Conservation (phyloP, 2,797 vertebrate species). For the Xiphophorus birchmanni region DNA sequence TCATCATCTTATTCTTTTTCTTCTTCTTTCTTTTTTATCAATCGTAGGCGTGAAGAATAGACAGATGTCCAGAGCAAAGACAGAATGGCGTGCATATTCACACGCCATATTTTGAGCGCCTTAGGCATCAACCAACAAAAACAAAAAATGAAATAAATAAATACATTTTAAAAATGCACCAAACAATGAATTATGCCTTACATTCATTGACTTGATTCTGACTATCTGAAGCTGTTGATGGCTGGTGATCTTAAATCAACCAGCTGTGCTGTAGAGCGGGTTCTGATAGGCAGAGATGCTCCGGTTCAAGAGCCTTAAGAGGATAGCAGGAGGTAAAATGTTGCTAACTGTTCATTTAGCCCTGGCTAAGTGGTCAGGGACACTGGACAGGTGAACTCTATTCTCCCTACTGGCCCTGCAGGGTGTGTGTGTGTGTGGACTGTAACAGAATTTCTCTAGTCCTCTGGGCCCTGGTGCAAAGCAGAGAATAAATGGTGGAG, state of each 20-base stretch:
- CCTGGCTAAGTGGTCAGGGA: constrained; percentile 94
- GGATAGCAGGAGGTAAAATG: constrained; percentile 67
- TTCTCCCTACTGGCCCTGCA: constrained; percentile 90
- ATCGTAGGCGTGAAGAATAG: constrained; percentile 58
- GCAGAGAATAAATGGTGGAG: constrained; percentile 99
- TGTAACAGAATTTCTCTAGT: constrained; percentile 99
- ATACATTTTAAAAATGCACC: not conserved
- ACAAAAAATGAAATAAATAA: not conserved
- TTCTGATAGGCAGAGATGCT: constrained; percentile 22
- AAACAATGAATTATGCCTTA: constrained; percentile 28
- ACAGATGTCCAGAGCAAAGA: constrained; percentile 59
- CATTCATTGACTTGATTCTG: constrained; percentile 40
- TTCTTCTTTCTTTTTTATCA: not conserved
- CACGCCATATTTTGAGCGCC: constrained; percentile 24
- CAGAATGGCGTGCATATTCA: constrained; percentile 43
- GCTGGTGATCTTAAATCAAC: not conserved
- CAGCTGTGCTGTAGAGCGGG: not conserved
- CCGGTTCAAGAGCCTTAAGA: constrained; percentile 34
- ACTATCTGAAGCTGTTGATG: constrained; percentile 17
- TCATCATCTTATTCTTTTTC: not conserved
- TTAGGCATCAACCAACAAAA: constrained; percentile 19
- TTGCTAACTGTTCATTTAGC: constrained; percentile 96
- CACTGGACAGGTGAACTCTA: constrained; percentile 95
- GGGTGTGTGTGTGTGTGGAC: constrained; percentile 82
- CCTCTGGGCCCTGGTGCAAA: constrained; percentile 99